phyloP scores from a whole-genome alignment of 2,113 vertebrate species.

The Colinus virginianus region DNA sequence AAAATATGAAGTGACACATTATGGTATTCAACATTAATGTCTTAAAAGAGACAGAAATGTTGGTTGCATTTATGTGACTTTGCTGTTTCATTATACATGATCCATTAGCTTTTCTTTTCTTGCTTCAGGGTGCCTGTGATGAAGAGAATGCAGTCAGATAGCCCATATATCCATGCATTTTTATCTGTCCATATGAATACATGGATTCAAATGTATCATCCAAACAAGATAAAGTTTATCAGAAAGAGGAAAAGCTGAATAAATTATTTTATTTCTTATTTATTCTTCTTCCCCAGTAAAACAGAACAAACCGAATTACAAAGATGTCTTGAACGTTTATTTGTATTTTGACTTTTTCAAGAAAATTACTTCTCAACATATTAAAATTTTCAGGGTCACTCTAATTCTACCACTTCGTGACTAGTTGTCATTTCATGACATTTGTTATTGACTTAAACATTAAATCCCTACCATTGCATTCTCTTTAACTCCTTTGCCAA shows the following conservation, averaged over 20 bases:
- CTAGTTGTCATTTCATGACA: neutral
- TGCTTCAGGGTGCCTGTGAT: neutral
- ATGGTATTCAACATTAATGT: neutral
- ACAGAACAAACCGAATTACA: neutral
- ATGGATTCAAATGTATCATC: neutral
- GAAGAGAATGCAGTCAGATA: neutral
- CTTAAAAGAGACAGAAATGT: conserved; percentile 23
- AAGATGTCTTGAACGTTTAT: neutral
- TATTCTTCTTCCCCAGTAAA: neutral
- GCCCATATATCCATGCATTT: neutral
- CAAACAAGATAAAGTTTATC: neutral
- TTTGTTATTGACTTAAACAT: rapidly evolving
- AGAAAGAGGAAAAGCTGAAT: neutral
- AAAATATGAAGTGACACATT: neutral
- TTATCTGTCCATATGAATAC: neutral
- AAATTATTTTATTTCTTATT: neutral
- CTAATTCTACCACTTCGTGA: neutral
- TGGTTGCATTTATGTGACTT: neutral
- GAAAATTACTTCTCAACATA: neutral
- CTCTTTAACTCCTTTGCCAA: neutral
- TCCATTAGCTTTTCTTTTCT: conserved; percentile 9
- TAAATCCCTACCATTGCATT: neutral
- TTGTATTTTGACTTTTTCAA: neutral
- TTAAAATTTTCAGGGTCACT: neutral
- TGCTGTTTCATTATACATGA: conserved; percentile 13